Base-by-base conservation (phyloP, 2,113 vertebrate genomes). In the Otis tarda region DNA sequence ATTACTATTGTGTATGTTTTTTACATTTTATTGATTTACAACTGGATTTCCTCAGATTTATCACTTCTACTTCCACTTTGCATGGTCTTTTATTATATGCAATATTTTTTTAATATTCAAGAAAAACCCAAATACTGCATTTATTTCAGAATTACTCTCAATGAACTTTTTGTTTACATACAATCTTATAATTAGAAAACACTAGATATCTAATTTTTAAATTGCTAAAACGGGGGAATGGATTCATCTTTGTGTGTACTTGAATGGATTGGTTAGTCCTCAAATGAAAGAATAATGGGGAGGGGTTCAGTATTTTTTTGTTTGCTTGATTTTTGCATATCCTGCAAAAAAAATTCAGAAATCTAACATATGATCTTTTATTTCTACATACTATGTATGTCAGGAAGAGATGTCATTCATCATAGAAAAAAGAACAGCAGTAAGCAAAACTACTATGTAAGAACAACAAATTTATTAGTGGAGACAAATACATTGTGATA, bases 301-400 rank as follows among this genome's bases (percentile, higher is more conserved):
- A 18, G 2, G 7, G 2, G 0, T 25, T 33, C 33, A 3, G 3
- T 33, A 12, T 16, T 15, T 43, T 57, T 89, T 47, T 50, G 4
- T 12, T 53, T n/a, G 20, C 5, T 55, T 71, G 3, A 10, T 49
- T 88, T 88, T 73, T 91, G 24, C 23, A 28, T 31, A 30, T 37
- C 9, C 7, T 59, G 5, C 0, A 73, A 83, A 83, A 86, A 84
- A 17, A 28, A 4, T 30, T 30, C 13, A 37, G 2, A 39, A 77
- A 59, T 27, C 16, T 61, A 74, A 65, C 6, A 27, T 33, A 27
- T 33, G 17, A 3, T 39, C 10, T 78, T 92, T 87, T 82, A 23
- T 64, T 87, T 80, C 57, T 73, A 18, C 10, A 37, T 45, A 37
- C 3, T 56, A 4, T 87, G 9, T 53, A 49, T 85, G 12, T 93